A percentile compares a stretch with the other conserved stretches of the same genome.
These are phyloP conservation scores for Pholis gunnellus DNA, from an alignment of 2,113 vertebrate genomes.

Conservation along the genomic window DNA sequence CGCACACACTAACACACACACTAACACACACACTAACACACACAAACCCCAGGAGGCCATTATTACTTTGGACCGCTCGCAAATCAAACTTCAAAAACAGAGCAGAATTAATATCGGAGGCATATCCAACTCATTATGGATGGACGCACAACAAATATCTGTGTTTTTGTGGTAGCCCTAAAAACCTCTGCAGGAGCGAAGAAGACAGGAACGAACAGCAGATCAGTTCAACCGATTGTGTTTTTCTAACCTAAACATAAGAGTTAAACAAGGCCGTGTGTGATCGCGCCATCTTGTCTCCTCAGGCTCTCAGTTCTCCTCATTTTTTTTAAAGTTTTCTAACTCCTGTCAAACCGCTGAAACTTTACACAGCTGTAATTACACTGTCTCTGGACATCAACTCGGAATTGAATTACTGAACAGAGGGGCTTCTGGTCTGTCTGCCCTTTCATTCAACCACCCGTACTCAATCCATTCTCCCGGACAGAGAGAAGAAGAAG, in stretches of 20 bases:
- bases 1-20: background rate
- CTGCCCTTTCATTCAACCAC: conserved; percentile 42
- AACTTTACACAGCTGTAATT: conserved; percentile 55
- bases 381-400: conserved; percentile 41
- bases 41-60: background rate
- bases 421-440: conserved; percentile 14
- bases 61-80: background rate
- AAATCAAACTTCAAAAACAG: background rate
- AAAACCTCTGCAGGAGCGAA: background rate
- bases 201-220: background rate
- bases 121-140: background rate
- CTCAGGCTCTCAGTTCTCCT: background rate
- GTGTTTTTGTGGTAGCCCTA: background rate
- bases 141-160: background rate
- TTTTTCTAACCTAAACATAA: background rate
- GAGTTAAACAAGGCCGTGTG: too few species aligned
- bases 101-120: background rate
- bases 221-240: background rate
- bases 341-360: conserved; percentile 23
- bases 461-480: conserved; percentile 43
- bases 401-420: conserved; percentile 31
- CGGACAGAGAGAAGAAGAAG: background rate
- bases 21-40: background rate
- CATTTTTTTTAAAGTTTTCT: conserved; percentile 4
- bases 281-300: background rate